Base-by-base conservation (phyloP, 2,888 invertebrate species). In the Platypus cylindrus region DNA sequence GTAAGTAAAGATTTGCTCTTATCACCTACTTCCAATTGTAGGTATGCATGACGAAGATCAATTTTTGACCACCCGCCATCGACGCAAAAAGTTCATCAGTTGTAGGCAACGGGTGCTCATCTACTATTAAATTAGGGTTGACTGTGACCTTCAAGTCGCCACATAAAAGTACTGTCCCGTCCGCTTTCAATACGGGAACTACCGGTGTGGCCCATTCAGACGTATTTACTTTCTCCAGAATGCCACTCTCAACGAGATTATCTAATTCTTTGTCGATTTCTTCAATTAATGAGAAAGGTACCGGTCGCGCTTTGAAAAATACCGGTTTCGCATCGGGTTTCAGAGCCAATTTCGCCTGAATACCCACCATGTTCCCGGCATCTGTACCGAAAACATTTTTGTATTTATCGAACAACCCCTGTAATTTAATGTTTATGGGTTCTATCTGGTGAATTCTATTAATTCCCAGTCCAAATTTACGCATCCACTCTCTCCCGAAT, bases 191-290 rank as follows among this genome's bases (percentile, higher is more conserved):
- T 12, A 42, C 26, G 3, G 44, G 44, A 9, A 40, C 44, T 12
- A 45, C 37, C 7, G 37, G 38, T 15, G 45, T 41, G 7, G 41
- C 43, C 32, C 34, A 46, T 27, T 43, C 39, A n/a, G 37, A 37
- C 32, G 27, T 33, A 31, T 36, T 24, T 16, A 43, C 38, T 34
- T 43, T 45, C 24, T 32, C 36, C 16, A 46, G 29, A n/a, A 45
- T 28, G n/a, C 38, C 39, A 14, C 38, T 30, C 22, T 37, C 36
- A 30, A 22, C 40, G 27, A 45, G 30, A 16, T 16, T 20, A 3
- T 36, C 3, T 17, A 42, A 20, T 34, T 43, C 38, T 26, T 32
- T 14, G 32, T 41, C 37, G 7, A 44, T 33, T 34, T 32, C 30
- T 37, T 36, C 3, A 36, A 25, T 9, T 29, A 16, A 4, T 43